Conservation (phyloP, 2,113 vertebrate genomes). For the Pseudonaja textilis region DNA sequence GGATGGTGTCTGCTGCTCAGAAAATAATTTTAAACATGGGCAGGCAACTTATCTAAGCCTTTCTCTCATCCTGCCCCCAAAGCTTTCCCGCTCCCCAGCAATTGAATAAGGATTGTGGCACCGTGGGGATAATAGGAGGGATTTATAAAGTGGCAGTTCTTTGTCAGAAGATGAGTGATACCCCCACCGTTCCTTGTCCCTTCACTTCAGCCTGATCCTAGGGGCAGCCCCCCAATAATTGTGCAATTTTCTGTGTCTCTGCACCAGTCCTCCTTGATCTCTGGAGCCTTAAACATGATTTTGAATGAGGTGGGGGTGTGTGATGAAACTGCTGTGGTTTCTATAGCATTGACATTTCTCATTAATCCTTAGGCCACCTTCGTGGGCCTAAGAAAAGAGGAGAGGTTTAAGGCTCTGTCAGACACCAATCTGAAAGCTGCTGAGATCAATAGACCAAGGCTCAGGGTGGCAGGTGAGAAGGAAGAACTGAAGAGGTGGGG, state of each 20-base stretch:
- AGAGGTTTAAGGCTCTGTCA: slow-evolving; percentile 37
- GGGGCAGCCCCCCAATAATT: slow-evolving; percentile 40
- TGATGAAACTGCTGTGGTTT: slow-evolving; percentile 19
- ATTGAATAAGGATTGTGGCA: slow-evolving; percentile 62
- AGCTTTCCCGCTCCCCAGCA: slow-evolving; percentile 50
- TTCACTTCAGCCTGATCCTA: slow-evolving; percentile 38
- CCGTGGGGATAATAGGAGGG: slow-evolving; percentile 54
- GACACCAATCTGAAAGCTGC: slow-evolving; percentile 37
- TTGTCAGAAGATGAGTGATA: slow-evolving; percentile 52
- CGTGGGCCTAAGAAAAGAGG: slow-evolving; percentile 28
- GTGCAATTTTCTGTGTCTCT: slow-evolving; percentile 40
- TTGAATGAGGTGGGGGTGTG: slow-evolving; percentile 47
- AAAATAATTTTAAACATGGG: slow-evolving; percentile 48
- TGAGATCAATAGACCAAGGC: slow-evolving; percentile 23
- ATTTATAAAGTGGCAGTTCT: slow-evolving; percentile 50
- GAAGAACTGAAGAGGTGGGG: not conserved
- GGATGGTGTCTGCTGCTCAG: slow-evolving; percentile 7
- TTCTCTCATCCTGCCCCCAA: slow-evolving; percentile 22
- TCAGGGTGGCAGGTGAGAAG: slow-evolving; percentile 18
- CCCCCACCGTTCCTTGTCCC: slow-evolving; percentile 32
- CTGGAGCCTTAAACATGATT: slow-evolving; percentile 57
- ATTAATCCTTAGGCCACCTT: slow-evolving; percentile 48
- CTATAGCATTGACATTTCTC: slow-evolving; percentile 36
- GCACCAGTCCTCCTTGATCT: slow-evolving; percentile 60
- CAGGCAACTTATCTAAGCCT: slow-evolving; percentile 37